These are phyloP conservation scores for Taenaris catops DNA, from an alignment of 2,888 invertebrate species.

Conservation along the genomic window DNA sequence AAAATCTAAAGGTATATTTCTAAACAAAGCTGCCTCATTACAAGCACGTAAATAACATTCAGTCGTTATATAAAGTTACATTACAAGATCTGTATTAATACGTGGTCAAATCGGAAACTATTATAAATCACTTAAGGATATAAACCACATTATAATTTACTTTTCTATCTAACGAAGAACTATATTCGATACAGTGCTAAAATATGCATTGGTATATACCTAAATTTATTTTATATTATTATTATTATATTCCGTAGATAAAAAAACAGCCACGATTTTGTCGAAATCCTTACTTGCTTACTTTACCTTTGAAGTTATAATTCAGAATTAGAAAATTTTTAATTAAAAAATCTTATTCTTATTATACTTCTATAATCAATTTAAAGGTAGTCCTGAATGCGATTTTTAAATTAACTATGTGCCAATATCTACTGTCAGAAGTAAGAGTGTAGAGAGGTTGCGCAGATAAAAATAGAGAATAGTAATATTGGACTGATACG, in stretches of 20 bases:
- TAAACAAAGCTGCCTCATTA: constrained; percentile 5
- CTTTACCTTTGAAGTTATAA: constrained; percentile 1
- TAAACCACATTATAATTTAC: too few species aligned
- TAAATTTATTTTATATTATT: constrained; percentile 5
- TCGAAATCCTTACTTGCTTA: constrained; percentile 4
- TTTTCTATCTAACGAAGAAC: constrained; percentile 5
- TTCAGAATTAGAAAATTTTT: constrained; percentile 2
- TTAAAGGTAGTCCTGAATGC: too few species aligned
- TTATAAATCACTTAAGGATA: constrained; percentile 5
- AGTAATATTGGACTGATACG: too few species aligned
- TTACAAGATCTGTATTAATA: constrained; percentile 10
- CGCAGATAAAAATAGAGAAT: too few species aligned
- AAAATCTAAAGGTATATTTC: neutral
- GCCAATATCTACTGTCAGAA: too few species aligned
- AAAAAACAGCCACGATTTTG: constrained; percentile 8
- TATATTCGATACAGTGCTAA: constrained; percentile 7
- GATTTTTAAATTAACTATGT: neutral
- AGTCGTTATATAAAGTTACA: constrained; percentile 29
- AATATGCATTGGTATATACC: constrained; percentile 10
- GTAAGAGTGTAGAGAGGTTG: too few species aligned
- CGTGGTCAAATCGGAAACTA: constrained; percentile 9
- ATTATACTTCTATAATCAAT: neutral
- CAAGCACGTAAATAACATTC: constrained; percentile 24
- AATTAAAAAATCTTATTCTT: constrained; percentile 9
- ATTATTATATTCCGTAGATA: constrained; percentile 5